Percentiles rank a stretch among this genome's conserved stretches.
These are phyloP conservation scores for Tipula unca DNA, from an alignment of 2,888 invertebrate genomes.

Conservation along the genomic window DNA sequence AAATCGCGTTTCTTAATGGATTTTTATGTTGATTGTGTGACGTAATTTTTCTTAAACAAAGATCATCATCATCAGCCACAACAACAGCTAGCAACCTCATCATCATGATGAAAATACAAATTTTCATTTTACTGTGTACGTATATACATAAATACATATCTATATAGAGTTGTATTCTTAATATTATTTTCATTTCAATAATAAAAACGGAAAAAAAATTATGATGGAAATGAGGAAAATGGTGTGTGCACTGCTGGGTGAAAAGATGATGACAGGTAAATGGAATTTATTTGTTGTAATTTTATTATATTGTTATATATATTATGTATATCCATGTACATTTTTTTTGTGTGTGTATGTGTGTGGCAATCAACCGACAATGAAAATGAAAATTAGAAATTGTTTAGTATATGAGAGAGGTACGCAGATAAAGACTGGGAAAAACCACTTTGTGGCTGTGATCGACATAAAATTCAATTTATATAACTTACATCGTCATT, in stretches of 20 bases:
- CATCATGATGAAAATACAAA: not conserved
- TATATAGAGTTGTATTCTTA: not conserved
- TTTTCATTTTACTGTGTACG: not conserved
- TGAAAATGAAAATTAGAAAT: constrained; percentile 8
- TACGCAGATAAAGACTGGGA: not conserved
- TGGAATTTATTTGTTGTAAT: constrained; percentile 8
- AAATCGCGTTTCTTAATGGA: not conserved
- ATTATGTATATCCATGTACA: not conserved
- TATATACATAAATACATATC: not conserved
- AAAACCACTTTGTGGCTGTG: not conserved
- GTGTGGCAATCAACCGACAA: not conserved
- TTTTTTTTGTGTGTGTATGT: not conserved
- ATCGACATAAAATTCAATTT: constrained; percentile 8
- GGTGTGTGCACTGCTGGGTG: not conserved
- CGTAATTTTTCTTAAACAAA: constrained; percentile 4
- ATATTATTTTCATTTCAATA: constrained; percentile 14
- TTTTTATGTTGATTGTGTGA: not conserved
- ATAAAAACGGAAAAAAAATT: not conserved
- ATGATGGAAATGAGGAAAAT: not conserved
- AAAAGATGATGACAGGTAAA: constrained; percentile 14
- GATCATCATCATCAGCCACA: not conserved
- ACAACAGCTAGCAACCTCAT: not conserved
- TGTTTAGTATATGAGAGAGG: not conserved
- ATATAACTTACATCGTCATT: not conserved
- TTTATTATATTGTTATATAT: not conserved